Conservation (phyloP, 1,140 invertebrate genomes). For the Meloidogyne chitwoodi region DNA sequence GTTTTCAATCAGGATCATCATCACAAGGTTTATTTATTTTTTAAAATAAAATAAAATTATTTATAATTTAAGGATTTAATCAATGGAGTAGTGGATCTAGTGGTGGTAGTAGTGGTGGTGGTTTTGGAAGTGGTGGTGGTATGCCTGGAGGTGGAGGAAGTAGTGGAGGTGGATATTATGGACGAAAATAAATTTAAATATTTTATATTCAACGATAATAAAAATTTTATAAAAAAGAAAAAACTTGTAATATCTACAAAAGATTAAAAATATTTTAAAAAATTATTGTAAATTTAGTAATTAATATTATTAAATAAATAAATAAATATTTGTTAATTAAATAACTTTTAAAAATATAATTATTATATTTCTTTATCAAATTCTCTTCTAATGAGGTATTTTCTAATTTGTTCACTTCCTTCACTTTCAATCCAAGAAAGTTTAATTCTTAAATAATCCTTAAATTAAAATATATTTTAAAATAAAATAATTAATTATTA, state of each 20-base stretch:
- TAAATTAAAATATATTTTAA: not conserved
- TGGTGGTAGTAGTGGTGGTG: not conserved
- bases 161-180: not conserved
- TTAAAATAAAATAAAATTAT: not conserved
- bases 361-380: not conserved
- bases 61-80: not conserved
- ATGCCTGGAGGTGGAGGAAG: not conserved
- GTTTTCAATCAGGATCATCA: not conserved
- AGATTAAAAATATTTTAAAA: not conserved
- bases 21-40: not conserved
- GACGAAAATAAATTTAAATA: not conserved
- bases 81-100: not conserved
- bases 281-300: not conserved
- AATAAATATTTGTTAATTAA: no score
- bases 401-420: conserved; percentile 34
- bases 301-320: not conserved
- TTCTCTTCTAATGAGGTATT: conserved; percentile 17
- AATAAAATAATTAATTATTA: not conserved
- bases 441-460: conserved; percentile 35
- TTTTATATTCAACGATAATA: not conserved
- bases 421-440: conserved; percentile 34
- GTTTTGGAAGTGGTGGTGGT: not conserved
- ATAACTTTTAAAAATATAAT: no score
- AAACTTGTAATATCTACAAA: not conserved
- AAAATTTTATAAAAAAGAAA: not conserved